Evolutionary conservation across 2,888 invertebrate genomes (phyloP).

Genomic region (Lasioglossum calceatum): DNA sequence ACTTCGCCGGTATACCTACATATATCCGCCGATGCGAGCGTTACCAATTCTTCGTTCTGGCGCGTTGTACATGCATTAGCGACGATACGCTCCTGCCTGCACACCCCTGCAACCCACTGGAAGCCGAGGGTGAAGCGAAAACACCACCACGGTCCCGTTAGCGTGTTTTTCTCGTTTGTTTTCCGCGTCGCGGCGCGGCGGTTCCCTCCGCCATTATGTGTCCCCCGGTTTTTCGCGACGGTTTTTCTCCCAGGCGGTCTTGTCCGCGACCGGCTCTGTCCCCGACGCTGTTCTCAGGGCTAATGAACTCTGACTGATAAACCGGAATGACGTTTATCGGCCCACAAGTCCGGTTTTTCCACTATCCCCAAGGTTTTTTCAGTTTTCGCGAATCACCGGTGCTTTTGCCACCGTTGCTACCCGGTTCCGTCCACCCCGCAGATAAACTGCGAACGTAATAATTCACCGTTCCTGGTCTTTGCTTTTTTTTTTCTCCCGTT

Average conservation of each 20-base stretch:
- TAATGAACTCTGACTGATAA: constrained; percentile 59
- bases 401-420: background rate
- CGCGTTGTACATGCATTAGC: constrained; percentile 65
- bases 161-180: constrained; percentile 47
- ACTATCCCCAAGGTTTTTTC: background rate
- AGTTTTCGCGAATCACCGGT: constrained; percentile 40
- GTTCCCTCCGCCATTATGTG: constrained; percentile 35
- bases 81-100: constrained; percentile 45
- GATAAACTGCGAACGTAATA: constrained; percentile 36
- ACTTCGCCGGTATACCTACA: constrained; percentile 26
- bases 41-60: constrained; percentile 52
- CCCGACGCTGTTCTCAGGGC: constrained; percentile 38
- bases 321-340: constrained; percentile 43
- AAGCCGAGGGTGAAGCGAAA: background rate
- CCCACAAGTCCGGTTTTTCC: background rate
- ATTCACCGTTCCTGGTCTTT: constrained; percentile 17
- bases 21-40: constrained; percentile 33
- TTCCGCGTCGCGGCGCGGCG: constrained; percentile 7
- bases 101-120: constrained; percentile 11
- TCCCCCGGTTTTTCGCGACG: constrained; percentile 29
- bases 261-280: background rate
- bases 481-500: background rate
- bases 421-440: background rate
- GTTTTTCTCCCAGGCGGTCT: constrained; percentile 20
- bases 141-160: constrained; percentile 24